Base-by-base conservation (phyloP, 2,888 invertebrate species). In the Horisme vitalbata region DNA sequence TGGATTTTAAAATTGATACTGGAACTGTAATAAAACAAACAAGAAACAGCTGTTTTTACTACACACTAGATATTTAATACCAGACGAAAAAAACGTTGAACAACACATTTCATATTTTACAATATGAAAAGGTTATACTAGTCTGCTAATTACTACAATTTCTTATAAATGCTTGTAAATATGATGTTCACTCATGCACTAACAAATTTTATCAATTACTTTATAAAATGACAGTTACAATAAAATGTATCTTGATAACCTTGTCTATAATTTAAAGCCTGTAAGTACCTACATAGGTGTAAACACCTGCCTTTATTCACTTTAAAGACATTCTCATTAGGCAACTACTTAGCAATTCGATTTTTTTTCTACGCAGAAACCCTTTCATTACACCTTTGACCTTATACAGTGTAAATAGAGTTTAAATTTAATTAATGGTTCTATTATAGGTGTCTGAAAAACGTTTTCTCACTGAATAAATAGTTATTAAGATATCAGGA, bases 161-260 rank as follows among this genome's bases (percentile, higher is more conserved):
- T 36, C 14, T 32, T 47, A 15, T 26, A 43, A 31, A 37, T n/a
- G 33, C 13, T 44, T 18, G 45, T 50, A 52, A 47, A 35, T 32
- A 51, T 54, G 38, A 41, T 46, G 52, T 52, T 46, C 41, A 41
- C 36, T 45, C 35, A 37, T 48, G 28, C 39, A 12, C 32, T 43
- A 45, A 52, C 45, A 41, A 51, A 54, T 52, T 57, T 45, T 51
- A 55, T 52, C 52, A 51, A 57, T 57, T 51, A 48, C 54, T 41
- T 51, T 38, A 12, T 36, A 52, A n/a, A 44, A 35, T 32, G 45
- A 52, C 50, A 39, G 24, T 41, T 31, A 10, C 12, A 12, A 10
- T 10, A 9, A 21, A 21, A 20, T 6, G 48, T 52, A 50, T 52
- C 46, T 55, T 38, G 45, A 51, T 54, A 50, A 45, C 48, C 35